Evolutionary conservation across 1,140 invertebrate genomes (phyloP), one percentile per base, ranked within the genome.

Genomic region (Cydia strobilella): DNA sequence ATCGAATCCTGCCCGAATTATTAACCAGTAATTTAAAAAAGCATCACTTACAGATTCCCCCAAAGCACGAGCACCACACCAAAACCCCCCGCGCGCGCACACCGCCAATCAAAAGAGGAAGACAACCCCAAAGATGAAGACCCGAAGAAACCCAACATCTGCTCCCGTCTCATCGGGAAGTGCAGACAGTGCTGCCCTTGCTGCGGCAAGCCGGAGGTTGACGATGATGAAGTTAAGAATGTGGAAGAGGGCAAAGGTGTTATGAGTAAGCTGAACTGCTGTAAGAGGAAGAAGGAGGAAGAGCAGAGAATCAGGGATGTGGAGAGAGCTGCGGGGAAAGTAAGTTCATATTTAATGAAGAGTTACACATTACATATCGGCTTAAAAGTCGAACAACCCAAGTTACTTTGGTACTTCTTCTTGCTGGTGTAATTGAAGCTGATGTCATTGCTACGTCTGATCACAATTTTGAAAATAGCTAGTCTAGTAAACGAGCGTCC

Each of bases 1-100:
- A 39, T 42, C 12, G 0, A 42, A 42, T 12, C 39, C 1, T 42
- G 39, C 39, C 66, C 23, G n/a, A 45, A 2, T 20, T 27, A 71
- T 10, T 20, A 45, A n/a, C 35, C 13, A 13, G 4, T 65, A 18
- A 20, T 59, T 10, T 0, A 20, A 20, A 18, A 59, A 74, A 72
- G 59, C 25, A 42, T 73, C 39, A 18, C n/a, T 66, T 51, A 9
- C 83, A 93, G 91, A 75, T 92, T 93, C 35, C 91, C 91, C 0
- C 90, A 93, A 86, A 91, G 88, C 74, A 91, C 90, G 7, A 88
- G 87, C 45, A 92, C 87, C 0, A 92, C 90, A 31, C 90, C 90
- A 10, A 91, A 89, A 75, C 89, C 89, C 10, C 90, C 90, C 1
- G 86, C 86, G 0, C 75, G 90, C 31, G 76, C 84, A 0, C 81